Percentiles rank a stretch among this genome's conserved stretches.
Conservation (phyloP, 1,140 invertebrate species). For the Ptiloglossa arizonensis region DNA sequence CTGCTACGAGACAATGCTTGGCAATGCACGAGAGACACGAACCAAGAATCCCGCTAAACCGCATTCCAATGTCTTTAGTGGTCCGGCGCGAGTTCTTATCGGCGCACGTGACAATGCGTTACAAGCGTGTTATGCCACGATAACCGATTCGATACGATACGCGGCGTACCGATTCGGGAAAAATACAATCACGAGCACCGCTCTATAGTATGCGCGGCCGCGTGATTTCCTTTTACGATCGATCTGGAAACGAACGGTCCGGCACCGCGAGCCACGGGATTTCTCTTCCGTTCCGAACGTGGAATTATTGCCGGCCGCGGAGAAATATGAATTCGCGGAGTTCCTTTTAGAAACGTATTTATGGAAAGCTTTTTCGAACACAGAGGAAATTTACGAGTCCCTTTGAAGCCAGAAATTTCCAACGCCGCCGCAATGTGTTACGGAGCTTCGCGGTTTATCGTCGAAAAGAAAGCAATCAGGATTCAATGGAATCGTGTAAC, state of each 20-base stretch:
- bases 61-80: conserved; percentile 17
- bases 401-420: conserved; percentile 34
- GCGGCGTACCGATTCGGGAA: not conserved
- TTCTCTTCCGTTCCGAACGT: conserved; percentile 14
- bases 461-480: not conserved
- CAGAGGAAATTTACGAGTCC: conserved; percentile 9
- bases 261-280: not conserved
- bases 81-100: conserved; percentile 36
- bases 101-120: conserved; percentile 22
- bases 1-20: conserved; percentile 16
- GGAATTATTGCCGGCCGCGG: conserved; percentile 31
- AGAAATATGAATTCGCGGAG: conserved; percentile 31
- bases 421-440: conserved; percentile 30
- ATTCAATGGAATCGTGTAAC: not conserved
- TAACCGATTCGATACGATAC: conserved; percentile 22
- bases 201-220: not conserved
- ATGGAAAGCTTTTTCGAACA: conserved; percentile 11
- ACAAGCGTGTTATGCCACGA: not conserved
- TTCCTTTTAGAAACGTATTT: conserved; percentile 25
- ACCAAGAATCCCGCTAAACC: conserved; percentile 13
- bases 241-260: conserved; percentile 5
- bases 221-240: conserved; percentile 11
- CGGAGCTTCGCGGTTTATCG: not conserved
- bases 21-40: conserved; percentile 10
- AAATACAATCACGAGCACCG: too few relatives aligned